Base-by-base conservation (phyloP, 2,113 vertebrate genomes). In the Aldabrachelys gigantea region DNA sequence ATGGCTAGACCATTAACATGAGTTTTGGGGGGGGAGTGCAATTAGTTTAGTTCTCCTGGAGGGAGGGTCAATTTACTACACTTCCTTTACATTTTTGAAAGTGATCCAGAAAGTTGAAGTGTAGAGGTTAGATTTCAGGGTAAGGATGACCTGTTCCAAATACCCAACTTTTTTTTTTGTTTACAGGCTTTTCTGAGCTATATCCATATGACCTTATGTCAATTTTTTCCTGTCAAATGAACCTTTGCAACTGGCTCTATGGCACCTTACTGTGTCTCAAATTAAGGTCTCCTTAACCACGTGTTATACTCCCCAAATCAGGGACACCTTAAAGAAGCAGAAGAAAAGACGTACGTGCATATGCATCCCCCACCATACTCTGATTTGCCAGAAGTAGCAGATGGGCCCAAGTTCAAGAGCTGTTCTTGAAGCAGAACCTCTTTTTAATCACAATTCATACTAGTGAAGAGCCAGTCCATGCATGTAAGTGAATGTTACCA, bases 401-500 rank as follows among this genome's bases (percentile, higher is more conserved):
- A 91, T 93, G 91, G 82, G 57, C 76, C 57, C 22, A 92, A 80
- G 88, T 96, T 97, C 96, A 97, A 97, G 86, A 92, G 86, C 5
- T n/a, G 19, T 95, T 96, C 89, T 94, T 96, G 93, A 94, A 93
- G 89, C 87, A 95, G 59, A 94, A 89, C 47, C 47, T 95, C 84
- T 94, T 95, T 91, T 96, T 88, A 95, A 90, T 97, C 93, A 93
- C 79, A 93, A 96, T 94, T 91, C 78, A 91, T 91, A 87, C 5
- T 90, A 6, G 17, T 90, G 50, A 95, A 97, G 35, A 94, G 87
- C 57, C 27, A 89, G 75, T 87, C 84, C 69, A 96, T 84, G 52
- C 69, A 82, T 81, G 44, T 80, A 96, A 94, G 54, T 88, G 92
- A 96, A 89, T 49, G 21, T 3, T 96, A 87, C 19, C 56, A 91